Conservation (phyloP, 92 coral and sea anemone species). For the Desmophyllum pertusum region DNA sequence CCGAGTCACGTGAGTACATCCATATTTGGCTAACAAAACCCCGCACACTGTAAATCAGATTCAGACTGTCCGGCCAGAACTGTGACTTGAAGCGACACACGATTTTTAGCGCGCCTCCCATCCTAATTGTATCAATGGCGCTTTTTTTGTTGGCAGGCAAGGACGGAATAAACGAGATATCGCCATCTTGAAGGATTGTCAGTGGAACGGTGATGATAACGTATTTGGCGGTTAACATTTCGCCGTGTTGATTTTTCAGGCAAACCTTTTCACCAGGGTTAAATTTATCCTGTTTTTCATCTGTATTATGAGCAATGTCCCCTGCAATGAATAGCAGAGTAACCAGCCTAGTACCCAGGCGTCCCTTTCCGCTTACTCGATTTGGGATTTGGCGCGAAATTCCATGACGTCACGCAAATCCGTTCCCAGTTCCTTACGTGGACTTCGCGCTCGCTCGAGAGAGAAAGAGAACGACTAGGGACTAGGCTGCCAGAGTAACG, state of each 20-base stretch:
- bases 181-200: constrained; percentile 86
- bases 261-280: constrained; percentile 18
- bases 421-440: too few relatives aligned
- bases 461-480: too few relatives aligned
- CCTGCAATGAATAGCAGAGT: constrained; percentile 6
- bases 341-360: too few relatives aligned
- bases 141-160: constrained; percentile 71
- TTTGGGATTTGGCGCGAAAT: too few relatives aligned
- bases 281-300: constrained; percentile 26
- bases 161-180: constrained; percentile 75
- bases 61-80: constrained; percentile 75
- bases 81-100: constrained; percentile 82
- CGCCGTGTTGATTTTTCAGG: constrained; percentile 72
- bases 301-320: constrained; percentile 32
- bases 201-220: constrained; percentile 84
- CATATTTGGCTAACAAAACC: constrained; percentile 79
- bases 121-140: constrained; percentile 76
- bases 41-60: constrained; percentile 10
- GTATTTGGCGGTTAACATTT: constrained; percentile 54
- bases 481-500: too few relatives aligned
- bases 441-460: too few relatives aligned
- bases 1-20: constrained; percentile 84
- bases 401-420: too few relatives aligned
- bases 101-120: constrained; percentile 85
- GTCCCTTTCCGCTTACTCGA: too few relatives aligned